Evolutionary conservation across 2,113 vertebrate genomes (phyloP).

Genomic region (Ceyx margarethae): DNA sequence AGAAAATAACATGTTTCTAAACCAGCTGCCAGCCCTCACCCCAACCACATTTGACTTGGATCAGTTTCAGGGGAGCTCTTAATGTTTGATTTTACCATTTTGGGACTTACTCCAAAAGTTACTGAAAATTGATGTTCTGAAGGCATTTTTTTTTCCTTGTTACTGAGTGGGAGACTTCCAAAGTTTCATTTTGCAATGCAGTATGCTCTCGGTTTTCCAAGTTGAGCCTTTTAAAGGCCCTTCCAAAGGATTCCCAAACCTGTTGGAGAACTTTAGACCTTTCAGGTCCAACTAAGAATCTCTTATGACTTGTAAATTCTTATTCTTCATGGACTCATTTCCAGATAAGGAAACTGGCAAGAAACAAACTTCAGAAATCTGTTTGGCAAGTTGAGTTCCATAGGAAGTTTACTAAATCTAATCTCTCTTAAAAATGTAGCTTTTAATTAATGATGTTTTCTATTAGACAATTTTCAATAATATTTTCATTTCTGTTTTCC

Average conservation of each 20-base stretch:
- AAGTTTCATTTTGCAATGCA: neutral
- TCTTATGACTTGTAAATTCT: neutral
- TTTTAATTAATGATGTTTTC: neutral
- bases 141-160: neutral
- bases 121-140: neutral
- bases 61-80: neutral
- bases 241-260: neutral
- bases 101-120: neutral
- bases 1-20: neutral
- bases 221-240: neutral
- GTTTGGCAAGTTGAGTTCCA: neutral
- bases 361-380: neutral
- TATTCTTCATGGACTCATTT: accelerated
- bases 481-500: neutral
- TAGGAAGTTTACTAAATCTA: neutral
- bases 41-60: neutral
- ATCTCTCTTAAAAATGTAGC: neutral
- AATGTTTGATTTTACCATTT: neutral
- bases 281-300: neutral
- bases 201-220: neutral
- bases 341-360: neutral
- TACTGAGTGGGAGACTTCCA: neutral
- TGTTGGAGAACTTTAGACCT: neutral
- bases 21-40: neutral
- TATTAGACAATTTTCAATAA: neutral